phyloP scores from a whole-genome alignment of 2,888 invertebrate species.

The Leptura quadrifasciata region DNA sequence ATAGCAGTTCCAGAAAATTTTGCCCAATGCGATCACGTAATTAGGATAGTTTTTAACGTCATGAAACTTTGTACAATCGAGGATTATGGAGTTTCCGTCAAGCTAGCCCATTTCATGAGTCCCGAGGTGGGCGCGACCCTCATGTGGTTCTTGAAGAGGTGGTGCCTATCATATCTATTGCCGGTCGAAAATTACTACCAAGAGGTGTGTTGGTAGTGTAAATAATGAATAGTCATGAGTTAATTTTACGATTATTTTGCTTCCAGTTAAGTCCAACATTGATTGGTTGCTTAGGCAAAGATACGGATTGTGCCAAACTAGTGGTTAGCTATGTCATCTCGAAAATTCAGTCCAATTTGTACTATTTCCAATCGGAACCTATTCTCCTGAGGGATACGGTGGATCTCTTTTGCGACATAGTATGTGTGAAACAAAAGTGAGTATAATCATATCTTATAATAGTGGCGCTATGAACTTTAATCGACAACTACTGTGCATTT shows the following conservation, averaged over 20 bases:
- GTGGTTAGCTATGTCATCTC: constrained; percentile 79
- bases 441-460: constrained; percentile 50
- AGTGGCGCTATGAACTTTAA: neutral
- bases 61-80: constrained; percentile 86
- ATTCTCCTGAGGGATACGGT: constrained; percentile 79
- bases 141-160: constrained; percentile 87
- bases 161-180: constrained; percentile 84
- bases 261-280: constrained; percentile 79
- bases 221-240: constrained; percentile 53
- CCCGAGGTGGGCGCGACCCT: constrained; percentile 86
- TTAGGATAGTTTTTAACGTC: constrained; percentile 82
- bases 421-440: constrained; percentile 71
- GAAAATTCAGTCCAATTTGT: constrained; percentile 80
- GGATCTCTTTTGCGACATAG: constrained; percentile 75
- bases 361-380: constrained; percentile 79
- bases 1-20: constrained; percentile 70
- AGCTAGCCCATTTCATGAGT: constrained; percentile 81
- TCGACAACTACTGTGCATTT: neutral
- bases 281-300: constrained; percentile 79
- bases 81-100: constrained; percentile 82
- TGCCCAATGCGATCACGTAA: constrained; percentile 73
- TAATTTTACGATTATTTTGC: constrained; percentile 49
- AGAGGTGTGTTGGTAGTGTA: constrained; percentile 70
- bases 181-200: constrained; percentile 78
- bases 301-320: constrained; percentile 81